Evolutionary conservation across 2,797 vertebrate genomes (phyloP), one percentile per base, ranked within the genome.

Genomic region (Leptodactylus fallax): DNA sequence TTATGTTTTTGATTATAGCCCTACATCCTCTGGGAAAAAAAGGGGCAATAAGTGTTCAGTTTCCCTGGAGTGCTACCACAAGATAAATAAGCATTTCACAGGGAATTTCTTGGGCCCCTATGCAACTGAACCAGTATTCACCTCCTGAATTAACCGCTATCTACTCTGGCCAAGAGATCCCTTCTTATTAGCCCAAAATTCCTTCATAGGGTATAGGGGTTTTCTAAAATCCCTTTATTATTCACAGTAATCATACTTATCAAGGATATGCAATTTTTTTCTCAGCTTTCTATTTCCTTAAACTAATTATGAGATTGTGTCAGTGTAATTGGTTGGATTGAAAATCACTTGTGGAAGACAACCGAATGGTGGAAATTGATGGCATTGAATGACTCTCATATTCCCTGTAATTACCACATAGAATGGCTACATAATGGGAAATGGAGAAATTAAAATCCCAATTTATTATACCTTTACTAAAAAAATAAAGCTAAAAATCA

Each of bases 401-500:
- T 9, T 9, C 8, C 51, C n/a, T 55, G n/a, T 55, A 16, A 78
- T 17, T 55, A 51, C 51, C 13, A 27, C 25, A 78, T 58, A 27
- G 14, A 36, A 79, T 79, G 56, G 13, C 77, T 27, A 58, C 56
- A 27, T 79, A 79, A 79, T 56, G 77, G 53, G 17, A 53, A 16
- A 79, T 27, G 7, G 16, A 19, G 53, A 58, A 23, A 55, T 79
- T 25, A 56, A 55, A 55, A 56, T 79, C 13, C 51, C 53, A 55
- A 27, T 83, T 84, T 84, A 79, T 56, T 56, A 56, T 55, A 56
- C 53, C n/a, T 27, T 55, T 79, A 58, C 45, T 16, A 55, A 79
- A 51, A 79, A 78, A 25, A 79, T 51, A 76, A n/a, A 76, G 47
- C 51, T 56, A 56, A 25, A 49, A 79, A 79, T 79, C 53, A 7